Percentiles rank a stretch among this genome's conserved stretches.
Evolutionary conservation across 2,888 invertebrate genomes (phyloP).

Genomic region (Protonemura montana): DNA sequence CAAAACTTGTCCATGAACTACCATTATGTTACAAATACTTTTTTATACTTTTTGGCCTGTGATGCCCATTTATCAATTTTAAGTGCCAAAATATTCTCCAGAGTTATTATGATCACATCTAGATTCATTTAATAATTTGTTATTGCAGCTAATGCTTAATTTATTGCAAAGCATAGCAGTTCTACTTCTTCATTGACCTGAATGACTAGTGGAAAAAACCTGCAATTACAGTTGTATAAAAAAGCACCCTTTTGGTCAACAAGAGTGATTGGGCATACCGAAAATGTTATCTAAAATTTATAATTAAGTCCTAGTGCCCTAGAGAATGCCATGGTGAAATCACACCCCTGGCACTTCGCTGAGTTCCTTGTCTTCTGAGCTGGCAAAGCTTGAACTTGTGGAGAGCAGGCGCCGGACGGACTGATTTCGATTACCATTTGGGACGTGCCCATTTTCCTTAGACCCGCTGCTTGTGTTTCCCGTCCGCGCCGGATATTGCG

Average conservation of each 20-base stretch:
- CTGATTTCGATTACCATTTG: conserved; percentile 47
- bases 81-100: too few species aligned
- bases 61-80: too few species aligned
- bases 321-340: background rate
- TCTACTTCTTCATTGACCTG: background rate
- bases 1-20: too few species aligned
- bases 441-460: conserved; percentile 47
- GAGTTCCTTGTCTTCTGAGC: conserved; percentile 49
- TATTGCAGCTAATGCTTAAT: too few species aligned
- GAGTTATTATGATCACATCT: too few species aligned
- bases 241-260: too few species aligned
- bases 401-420: conserved; percentile 51
- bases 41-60: too few species aligned
- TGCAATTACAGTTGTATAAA: background rate
- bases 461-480: conserved; percentile 15
- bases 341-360: conserved; percentile 48
- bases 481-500: background rate
- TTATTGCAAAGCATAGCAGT: too few species aligned
- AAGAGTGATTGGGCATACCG: too few species aligned
- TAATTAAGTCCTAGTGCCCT: background rate
- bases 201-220: background rate
- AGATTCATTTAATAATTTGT: too few species aligned
- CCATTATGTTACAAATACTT: too few species aligned
- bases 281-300: background rate
- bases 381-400: conserved; percentile 51